Base-by-base conservation (phyloP, 1,140 invertebrate genomes). In the Heliothis subflexa region DNA sequence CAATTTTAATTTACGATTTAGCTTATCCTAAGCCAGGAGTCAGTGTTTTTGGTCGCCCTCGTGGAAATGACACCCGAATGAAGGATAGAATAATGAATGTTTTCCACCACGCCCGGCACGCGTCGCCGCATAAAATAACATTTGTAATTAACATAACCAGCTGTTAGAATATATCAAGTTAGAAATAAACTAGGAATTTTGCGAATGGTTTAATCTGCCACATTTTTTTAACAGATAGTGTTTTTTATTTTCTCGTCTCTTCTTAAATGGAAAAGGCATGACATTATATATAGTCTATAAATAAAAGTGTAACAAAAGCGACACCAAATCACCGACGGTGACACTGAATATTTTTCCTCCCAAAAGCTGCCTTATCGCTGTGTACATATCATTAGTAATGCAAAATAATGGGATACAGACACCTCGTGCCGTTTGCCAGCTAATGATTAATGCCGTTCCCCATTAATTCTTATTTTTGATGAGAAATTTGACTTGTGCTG, bases 381-480 rank as follows among this genome's bases (percentile, higher is more conserved):
- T 90, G 88, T 92, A 92, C 91, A 94, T 94, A 94, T 94, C 91
- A 94, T 94, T 94, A 93, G 93, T 93, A 94, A 94, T 93, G 91
- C 93, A 93, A 94, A 94, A 94, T 94, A 94, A 94, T 94, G 92
- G 93, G 93, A 93, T 90, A 92, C 90, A 82, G 89, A 94, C 92
- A 94, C 93, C 92, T 93, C 91, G 90, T 94, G 93, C 93, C 90
- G 93, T 93, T 93, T 93, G 92, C 91, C 79, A 86, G 91, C 85
- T 86, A 89, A 93, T 94, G 92, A 94, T 94, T 94, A 94, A 94
- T 94, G 93, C 87, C 86, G 85, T 87, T 90, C 87, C 83, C 88
- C 93, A 94, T 94, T 94, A 94, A 94, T 94, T 94, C 93, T 93
- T 94, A 94, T 94, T 94, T 94, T 93, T 94, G 93, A 94, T 93